Base-by-base conservation (phyloP, 2,888 invertebrate species). In the Pyrrhosoma nymphula region DNA sequence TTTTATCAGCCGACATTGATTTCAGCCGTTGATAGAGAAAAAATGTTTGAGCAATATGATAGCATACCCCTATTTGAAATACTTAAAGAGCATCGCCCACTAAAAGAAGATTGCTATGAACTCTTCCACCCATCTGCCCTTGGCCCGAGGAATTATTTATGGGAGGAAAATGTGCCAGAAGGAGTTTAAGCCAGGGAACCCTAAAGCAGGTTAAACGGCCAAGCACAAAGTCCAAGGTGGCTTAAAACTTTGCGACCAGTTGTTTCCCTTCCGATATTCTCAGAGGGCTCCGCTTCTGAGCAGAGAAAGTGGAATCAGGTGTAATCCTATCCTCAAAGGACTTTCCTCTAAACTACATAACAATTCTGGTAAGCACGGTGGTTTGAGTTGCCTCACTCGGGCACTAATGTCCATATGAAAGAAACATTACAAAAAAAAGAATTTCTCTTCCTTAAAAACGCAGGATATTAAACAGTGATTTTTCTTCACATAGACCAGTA, bases 261-360 rank as follows among this genome's bases (percentile, higher is more conserved):
- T 89, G 56, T 88, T 91, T 56, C 93, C 93, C 88, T 88, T 90
- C 88, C 95, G 90, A 95, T 91, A 95, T 95, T 95, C 95, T 82
- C 91, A 56, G 14, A 75, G 75, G 91, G 8, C 47, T 47, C 47
- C n/a, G 26, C 26, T 20, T 69, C 26, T 69, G 23, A 69, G n/a
- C 1, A 20, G n/a, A 69, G 69, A 8, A 47, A n/a, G 69, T 26
- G 69, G 12, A 69, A 26, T 69, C 12, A 10, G n/a, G 69, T 10
- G 69, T 10, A 26, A 69, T 69, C 23, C 26, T 69, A 26, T n/a
- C 20, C 69, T n/a, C 20, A 69, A 69, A 69, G 26, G 69, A n/a
- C 8, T 63, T 26, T 69, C 69, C 26, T n/a, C 69, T 26, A 26
- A 26, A 69, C 69, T 6, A 69, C 23, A 8, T 26, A 69, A 47